Percentiles rank a stretch among this genome's conserved stretches.
Conservation (phyloP, 2,888 invertebrate genomes). For the Eupithecia subumbrata region DNA sequence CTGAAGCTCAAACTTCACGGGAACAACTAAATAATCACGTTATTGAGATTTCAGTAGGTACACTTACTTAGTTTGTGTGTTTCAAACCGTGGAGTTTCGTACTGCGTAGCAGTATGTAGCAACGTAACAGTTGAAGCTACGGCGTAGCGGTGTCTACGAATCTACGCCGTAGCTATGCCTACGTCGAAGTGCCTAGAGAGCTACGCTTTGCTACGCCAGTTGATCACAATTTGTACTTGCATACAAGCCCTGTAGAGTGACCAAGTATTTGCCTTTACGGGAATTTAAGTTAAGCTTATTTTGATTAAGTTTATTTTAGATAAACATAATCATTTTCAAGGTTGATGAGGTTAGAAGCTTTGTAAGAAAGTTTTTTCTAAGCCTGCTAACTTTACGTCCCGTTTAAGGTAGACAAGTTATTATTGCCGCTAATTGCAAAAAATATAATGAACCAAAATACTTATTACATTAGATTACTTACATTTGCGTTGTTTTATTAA, state of each 20-base stretch:
- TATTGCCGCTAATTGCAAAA: no score
- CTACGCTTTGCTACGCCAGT: constrained; percentile 39
- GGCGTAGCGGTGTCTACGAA: constrained; percentile 7
- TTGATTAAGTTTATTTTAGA: not conserved
- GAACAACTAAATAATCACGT: not conserved
- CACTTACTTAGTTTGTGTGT: not conserved
- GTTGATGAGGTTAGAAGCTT: no score
- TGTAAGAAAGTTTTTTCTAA: no score
- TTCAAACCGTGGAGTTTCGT: not conserved
- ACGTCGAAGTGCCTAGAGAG: not conserved
- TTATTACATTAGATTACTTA: no score
- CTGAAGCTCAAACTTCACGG: not conserved
- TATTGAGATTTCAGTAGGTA: not conserved
- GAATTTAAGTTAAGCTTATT: not conserved
- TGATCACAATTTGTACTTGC: constrained; percentile 30
- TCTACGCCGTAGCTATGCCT: constrained; percentile 18
- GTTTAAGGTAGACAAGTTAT: no score
- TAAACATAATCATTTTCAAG: no score
- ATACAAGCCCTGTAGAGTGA: constrained; percentile 31
- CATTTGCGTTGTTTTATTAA: no score
- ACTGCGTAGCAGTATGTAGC: constrained; percentile 28
- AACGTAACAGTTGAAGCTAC: not conserved
- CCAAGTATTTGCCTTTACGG: constrained; percentile 10
- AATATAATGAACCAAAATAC: no score
- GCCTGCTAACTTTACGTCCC: no score